Evolutionary conservation across 2,113 vertebrate genomes (phyloP).

Genomic region (Phrynocephalus versicolor): DNA sequence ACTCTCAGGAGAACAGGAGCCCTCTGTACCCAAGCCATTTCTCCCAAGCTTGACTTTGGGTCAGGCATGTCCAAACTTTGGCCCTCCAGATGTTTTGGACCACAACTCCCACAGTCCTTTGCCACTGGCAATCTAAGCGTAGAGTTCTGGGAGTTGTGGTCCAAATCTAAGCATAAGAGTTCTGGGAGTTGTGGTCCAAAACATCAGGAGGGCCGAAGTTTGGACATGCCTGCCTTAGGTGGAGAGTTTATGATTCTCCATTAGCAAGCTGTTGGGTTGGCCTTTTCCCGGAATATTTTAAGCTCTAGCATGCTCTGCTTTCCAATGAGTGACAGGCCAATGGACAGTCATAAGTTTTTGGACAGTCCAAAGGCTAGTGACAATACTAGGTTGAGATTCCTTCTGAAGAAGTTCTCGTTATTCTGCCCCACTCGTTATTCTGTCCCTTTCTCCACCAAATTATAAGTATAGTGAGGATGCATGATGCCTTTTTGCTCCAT

Average conservation of each 20-base stretch:
- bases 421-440: not conserved
- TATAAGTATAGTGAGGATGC: too few relatives aligned
- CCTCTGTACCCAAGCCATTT: not conserved
- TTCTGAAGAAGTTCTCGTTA: not conserved
- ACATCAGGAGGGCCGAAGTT: too few relatives aligned
- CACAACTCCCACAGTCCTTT: too few relatives aligned
- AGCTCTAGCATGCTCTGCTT: not conserved
- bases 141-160: too few relatives aligned
- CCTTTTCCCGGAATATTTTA: not conserved
- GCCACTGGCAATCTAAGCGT: too few relatives aligned
- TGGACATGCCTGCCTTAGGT: too few relatives aligned
- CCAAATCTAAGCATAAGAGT: too few relatives aligned
- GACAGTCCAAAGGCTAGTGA: not conserved
- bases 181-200: too few relatives aligned
- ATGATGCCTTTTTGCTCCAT: not conserved
- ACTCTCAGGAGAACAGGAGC: fast-evolving
- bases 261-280: not conserved
- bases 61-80: too few relatives aligned
- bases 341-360: too few relatives aligned
- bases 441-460: not conserved
- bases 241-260: not conserved
- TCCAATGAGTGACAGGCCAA: not conserved
- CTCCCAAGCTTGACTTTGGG: too few relatives aligned
- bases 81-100: too few relatives aligned
- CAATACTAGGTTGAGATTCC: not conserved